Percentiles rank a stretch among this genome's conserved stretches.
Conservation (phyloP, 2,888 invertebrate genomes). For the Graphium colonna region DNA sequence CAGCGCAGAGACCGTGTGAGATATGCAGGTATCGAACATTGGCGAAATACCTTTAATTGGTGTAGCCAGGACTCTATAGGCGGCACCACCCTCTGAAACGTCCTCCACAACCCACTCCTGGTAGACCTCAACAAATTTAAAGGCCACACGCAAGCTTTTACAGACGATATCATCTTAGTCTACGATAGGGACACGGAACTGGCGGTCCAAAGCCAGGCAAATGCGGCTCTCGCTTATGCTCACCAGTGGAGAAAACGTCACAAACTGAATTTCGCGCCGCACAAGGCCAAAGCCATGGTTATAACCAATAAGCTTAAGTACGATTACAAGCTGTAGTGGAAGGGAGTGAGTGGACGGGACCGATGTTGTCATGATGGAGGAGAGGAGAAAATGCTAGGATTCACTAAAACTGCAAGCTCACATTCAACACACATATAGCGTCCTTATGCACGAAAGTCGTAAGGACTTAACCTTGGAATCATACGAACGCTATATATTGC, state of each 20-base stretch:
- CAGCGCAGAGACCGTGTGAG: too few relatives aligned
- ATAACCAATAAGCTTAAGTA: neutral
- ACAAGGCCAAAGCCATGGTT: neutral
- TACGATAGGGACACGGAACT: slow-evolving; percentile 11
- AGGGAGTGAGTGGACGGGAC: too few relatives aligned
- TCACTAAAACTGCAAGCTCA: too few relatives aligned
- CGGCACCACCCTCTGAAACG: neutral
- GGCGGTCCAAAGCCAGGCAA: neutral
- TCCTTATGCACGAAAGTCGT: neutral
- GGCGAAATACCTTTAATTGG: too few relatives aligned
- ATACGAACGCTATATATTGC: neutral
- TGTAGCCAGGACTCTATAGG: neutral
- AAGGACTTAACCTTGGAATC: neutral
- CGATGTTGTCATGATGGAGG: too few relatives aligned
- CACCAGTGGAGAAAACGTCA: neutral
- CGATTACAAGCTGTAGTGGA: too few relatives aligned
- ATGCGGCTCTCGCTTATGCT: neutral
- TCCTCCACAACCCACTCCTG: neutral
- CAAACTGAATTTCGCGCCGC: neutral
- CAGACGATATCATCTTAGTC: neutral
- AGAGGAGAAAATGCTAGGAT: too few relatives aligned
- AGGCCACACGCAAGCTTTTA: neutral
- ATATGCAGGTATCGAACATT: too few relatives aligned
- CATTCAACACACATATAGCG: neutral
- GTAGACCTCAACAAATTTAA: neutral